Evolutionary conservation across 2,888 invertebrate genomes (phyloP), one percentile per base, ranked within the genome.

Genomic region (Mycalesis mineus): DNA sequence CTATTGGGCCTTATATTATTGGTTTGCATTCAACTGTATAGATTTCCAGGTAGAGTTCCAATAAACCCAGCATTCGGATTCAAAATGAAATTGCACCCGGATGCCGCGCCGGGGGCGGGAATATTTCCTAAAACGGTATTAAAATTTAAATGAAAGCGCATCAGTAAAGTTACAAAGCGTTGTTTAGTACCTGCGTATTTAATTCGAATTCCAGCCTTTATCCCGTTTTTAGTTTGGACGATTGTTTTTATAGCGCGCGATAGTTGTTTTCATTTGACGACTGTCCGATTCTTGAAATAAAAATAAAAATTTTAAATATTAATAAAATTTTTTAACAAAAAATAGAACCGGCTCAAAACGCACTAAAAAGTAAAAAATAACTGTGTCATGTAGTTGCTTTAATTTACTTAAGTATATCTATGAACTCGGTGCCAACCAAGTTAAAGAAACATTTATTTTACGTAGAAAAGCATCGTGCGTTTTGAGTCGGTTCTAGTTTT

Each of bases 141-240:
- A 62, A 62, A 62, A 60, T 60, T 60, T 55, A 62, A 62, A 62
- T 58, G 62, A 58, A 62, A 62, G 57, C 62, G 55, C 59, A 60
- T 60, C 55, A 60, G 52, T 50, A 50, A 51, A 44, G 57, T 57
- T 51, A 62, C 65, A 65, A 67, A 66, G 66, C 68, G 58, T 62
- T 66, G 66, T 62, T 65, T 67, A 65, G 64, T 62, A 64, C 64
- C 61, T 64, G 62, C 53, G 63, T 64, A 67, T 69, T 70, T 69
- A 78, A 77, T 78, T 71, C 74, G 67, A 67, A 72, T 73, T 76
- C 73, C 76, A 69, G 66, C 67, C 60, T 66, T 68, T 64, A 31
- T 36, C 14, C 14, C 8, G 52, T 44, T 53, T 53, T 44, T 53
- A 53, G 36, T 41, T 14, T 33, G 31, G 44, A 53, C 37, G 53